Conservation (phyloP, 2,113 vertebrate species). For the Poecilia latipinna region DNA sequence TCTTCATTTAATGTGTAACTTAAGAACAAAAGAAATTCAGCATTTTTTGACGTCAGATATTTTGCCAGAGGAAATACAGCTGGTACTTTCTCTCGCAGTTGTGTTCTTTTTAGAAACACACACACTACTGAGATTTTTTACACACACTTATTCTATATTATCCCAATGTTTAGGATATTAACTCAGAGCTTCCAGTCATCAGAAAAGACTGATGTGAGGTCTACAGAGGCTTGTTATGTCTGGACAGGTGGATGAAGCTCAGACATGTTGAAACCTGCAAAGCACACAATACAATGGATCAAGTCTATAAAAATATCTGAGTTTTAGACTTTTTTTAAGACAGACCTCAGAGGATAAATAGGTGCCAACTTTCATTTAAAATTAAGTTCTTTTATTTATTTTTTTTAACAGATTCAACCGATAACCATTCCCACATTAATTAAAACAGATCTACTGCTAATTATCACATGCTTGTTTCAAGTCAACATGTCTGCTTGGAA, state of each 20-base stretch:
- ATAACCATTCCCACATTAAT: no score
- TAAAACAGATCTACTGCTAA: no score
- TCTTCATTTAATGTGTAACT: conserved; percentile 7
- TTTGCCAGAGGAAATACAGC: neutral
- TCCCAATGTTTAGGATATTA: neutral
- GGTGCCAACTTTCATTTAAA: no score
- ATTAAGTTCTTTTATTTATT: no score
- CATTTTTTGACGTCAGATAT: neutral
- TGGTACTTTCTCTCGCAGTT: neutral
- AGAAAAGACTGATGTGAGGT: neutral
- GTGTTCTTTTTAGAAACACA: neutral
- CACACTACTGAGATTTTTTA: neutral
- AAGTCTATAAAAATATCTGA: neutral
- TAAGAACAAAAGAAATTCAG: neutral
- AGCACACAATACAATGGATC: neutral
- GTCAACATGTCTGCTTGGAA: neutral
- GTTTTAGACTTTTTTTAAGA: neutral
- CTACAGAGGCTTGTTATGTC: neutral
- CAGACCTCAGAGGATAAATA: neutral
- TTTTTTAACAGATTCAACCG: no score
- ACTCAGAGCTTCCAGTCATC: neutral
- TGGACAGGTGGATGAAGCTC: no score
- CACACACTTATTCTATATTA: neutral
- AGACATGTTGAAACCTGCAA: no score
- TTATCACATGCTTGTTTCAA: neutral